A percentile compares a stretch with the other conserved stretches of the same genome.
Evolutionary conservation across 1,140 invertebrate species (phyloP).

Genomic region (Matsumurasca onukii): DNA sequence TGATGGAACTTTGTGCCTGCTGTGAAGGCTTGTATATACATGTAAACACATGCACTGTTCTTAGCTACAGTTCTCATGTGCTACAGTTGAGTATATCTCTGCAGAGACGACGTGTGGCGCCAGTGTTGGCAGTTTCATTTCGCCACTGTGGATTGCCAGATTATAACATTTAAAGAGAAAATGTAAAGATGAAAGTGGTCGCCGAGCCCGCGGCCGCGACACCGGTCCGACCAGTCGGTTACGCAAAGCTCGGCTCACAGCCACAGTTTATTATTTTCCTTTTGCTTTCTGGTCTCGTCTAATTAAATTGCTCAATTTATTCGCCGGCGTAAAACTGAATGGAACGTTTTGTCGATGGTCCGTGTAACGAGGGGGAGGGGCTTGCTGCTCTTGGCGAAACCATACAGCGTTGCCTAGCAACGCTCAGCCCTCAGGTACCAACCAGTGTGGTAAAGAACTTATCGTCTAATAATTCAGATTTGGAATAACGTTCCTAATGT

Average conservation of each 20-base stretch:
- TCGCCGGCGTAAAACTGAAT: neutral
- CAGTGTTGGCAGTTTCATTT: no score
- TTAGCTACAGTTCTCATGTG: no score
- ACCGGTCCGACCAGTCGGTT: neutral
- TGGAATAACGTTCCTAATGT: no score
- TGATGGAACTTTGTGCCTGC: no score
- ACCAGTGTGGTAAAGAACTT: no score
- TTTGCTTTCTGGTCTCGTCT: neutral
- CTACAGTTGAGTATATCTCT: no score
- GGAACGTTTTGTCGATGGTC: neutral
- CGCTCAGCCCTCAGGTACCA: no score
- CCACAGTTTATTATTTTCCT: neutral
- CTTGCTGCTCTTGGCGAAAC: neutral
- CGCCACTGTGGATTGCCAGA: neutral
- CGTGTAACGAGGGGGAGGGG: neutral
- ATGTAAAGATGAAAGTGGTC: neutral
- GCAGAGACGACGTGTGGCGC: no score
- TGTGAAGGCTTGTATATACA: no score
- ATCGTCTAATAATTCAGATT: no score
- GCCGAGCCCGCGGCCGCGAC: neutral
- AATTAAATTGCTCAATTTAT: conserved; percentile 1
- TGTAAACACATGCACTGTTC: no score
- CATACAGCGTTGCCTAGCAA: neutral
- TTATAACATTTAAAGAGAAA: conserved; percentile 1
- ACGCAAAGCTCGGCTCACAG: neutral